Conservation (phyloP, 1,140 invertebrate species). For the Rhopalosiphum padi region DNA sequence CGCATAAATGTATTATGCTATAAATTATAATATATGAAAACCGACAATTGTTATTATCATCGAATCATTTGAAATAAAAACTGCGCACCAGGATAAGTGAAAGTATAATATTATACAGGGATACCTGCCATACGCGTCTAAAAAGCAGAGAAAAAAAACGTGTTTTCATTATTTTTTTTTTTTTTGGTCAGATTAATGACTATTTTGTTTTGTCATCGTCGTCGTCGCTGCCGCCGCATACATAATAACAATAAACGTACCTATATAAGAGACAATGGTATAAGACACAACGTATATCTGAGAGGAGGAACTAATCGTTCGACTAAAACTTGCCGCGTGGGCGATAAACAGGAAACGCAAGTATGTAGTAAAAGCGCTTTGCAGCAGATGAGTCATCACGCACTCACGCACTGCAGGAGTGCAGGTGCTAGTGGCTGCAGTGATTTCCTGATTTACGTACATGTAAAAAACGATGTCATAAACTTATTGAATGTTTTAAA, state of each 20-base stretch:
- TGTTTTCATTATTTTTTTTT: not conserved
- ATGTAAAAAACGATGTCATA: not conserved
- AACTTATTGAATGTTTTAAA: not conserved
- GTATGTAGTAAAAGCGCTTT: constrained; percentile 15
- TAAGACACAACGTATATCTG: not conserved
- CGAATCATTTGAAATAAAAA: not conserved
- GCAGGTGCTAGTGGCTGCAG: not conserved
- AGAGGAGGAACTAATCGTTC: not conserved
- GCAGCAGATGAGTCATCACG: constrained; percentile 2
- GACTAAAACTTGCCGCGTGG: not conserved
- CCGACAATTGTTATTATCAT: not conserved
- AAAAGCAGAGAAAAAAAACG: not conserved
- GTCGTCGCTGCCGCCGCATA: not conserved
- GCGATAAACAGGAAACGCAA: constrained; percentile 6
- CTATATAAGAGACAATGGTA: constrained; percentile 6
- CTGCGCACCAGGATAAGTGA: not conserved
- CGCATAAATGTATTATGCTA: not conserved
- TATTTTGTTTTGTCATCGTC: constrained; percentile 32
- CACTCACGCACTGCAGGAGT: not conserved
- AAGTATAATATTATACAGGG: not conserved
- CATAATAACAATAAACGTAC: not conserved
- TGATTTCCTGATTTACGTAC: not conserved
- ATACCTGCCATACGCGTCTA: not conserved
- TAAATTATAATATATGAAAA: not conserved
- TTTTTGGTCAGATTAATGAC: constrained; percentile 21